Conservation (phyloP, 2,113 vertebrate genomes). For the Austrofundulus limnaeus region DNA sequence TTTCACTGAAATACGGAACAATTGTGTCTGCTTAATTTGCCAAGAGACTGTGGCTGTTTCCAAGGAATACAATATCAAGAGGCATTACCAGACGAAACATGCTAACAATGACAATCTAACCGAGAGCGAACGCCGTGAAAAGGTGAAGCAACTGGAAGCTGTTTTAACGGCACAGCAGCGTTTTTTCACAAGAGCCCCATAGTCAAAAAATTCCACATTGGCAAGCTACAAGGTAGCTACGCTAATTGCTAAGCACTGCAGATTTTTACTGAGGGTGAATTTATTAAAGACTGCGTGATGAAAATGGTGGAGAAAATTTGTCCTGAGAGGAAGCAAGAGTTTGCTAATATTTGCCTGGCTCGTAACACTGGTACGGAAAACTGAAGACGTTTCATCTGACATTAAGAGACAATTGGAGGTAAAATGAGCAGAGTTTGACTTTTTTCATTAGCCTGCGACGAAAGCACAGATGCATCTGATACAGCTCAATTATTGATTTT, state of each 20-base stretch:
- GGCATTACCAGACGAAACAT: neutral
- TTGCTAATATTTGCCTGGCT: neutral
- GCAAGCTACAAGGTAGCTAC: too few species aligned
- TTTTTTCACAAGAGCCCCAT: too few species aligned
- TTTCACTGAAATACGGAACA: slow-evolving; percentile 16
- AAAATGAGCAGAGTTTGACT: neutral
- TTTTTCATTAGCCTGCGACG: neutral
- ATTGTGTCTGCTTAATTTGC: slow-evolving; percentile 26
- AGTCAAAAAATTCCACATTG: too few species aligned
- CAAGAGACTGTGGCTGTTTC: slow-evolving; percentile 9
- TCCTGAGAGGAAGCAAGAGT: slow-evolving; percentile 54
- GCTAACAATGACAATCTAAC: neutral
- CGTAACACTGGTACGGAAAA: too few species aligned
- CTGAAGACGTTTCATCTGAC: too few species aligned
- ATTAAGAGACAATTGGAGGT: too few species aligned
- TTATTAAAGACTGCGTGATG: too few species aligned
- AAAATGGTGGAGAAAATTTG: too few species aligned
- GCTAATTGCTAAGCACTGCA: too few species aligned
- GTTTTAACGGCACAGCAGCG: too few species aligned
- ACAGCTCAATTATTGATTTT: slow-evolving; percentile 2
- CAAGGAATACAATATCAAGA: neutral
- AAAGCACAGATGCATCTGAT: slow-evolving; percentile 1
- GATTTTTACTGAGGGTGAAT: too few species aligned
- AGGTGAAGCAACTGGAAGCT: too few species aligned
- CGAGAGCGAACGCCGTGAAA: neutral